Base-by-base conservation (phyloP, 2,888 invertebrate species). In the Alcis repandata region DNA sequence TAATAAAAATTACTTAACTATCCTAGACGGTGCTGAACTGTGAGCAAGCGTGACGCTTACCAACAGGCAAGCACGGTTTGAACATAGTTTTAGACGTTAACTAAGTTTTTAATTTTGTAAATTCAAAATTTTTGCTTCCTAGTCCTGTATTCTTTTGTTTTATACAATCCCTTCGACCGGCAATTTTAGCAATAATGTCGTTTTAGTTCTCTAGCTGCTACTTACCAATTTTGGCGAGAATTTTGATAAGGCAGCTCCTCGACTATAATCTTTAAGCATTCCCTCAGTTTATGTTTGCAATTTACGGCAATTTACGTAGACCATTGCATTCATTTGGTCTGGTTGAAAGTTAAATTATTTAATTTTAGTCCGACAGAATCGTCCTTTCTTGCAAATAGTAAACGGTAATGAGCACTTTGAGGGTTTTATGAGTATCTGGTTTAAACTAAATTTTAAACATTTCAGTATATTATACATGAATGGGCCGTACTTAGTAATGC, bases 281-380 rank as follows among this genome's bases (percentile, higher is more conserved):
- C 38, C 32, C 48, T 41, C 20, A 48, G 38, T 40, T 49, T 59
- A 49, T 59, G 48, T 59, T 49, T 49, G 58, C 27, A 59, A 59
- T 59, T 59, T 40, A 27, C 49, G 38, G 40, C 27, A 49, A 59
- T 49, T 59, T 40, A 49, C 58, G 38, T 49, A 40, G 48, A 59
- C 58, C 49, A 49, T 40, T 59, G 48, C 58, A 57, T 46, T 36
- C 36, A 27, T 59, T 58, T 40, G 19, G 40, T 49, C 49, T 58
- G 22, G 17, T 38, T 2, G 46, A 40, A 38, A 36, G 20, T 38
- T 49, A 40, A 40, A 59, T 59, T 59, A 49, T 27, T 58, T 48
- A 7, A 45, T 46, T 57, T 46, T 22, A 46, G 46, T 15, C 10
- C 36, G 19, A 53, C 10, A 36, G 46, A 36, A 19, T 56, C n/a